Evolutionary conservation across 2,888 invertebrate species (phyloP).

Genomic region (Allolobophora icterica): DNA sequence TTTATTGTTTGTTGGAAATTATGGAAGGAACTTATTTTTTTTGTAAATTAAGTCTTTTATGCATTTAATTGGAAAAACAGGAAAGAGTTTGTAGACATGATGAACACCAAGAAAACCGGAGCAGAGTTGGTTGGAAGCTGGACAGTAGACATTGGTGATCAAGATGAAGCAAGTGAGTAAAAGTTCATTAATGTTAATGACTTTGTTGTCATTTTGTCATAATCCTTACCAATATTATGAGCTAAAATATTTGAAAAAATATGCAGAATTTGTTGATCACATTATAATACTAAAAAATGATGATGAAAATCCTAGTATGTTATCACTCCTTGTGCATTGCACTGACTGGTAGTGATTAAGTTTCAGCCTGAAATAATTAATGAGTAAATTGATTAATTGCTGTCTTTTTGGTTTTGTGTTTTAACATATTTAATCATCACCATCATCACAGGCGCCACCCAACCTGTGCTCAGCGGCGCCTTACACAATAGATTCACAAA

Average conservation of each 20-base stretch:
- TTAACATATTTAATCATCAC: too few species aligned
- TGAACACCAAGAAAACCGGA: slow-evolving; percentile 73
- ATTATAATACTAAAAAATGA: neutral
- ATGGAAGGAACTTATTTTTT: neutral
- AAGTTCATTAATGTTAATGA: neutral
- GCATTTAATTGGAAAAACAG: slow-evolving; percentile 51
- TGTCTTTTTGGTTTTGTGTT: neutral
- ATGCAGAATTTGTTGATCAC: neutral
- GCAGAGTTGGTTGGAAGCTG: slow-evolving; percentile 80
- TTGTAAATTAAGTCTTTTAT: neutral
- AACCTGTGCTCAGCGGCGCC: too few species aligned
- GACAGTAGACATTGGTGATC: slow-evolving; percentile 93
- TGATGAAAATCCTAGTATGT: neutral
- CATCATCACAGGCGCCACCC: too few species aligned
- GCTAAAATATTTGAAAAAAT: neutral
- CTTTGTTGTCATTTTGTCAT: neutral
- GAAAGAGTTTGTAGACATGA: slow-evolving; percentile 70
- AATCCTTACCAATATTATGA: neutral
- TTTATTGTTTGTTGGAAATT: neutral
- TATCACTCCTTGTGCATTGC: neutral
- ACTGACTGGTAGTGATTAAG: neutral
- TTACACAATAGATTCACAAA: too few species aligned
- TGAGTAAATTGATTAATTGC: neutral
- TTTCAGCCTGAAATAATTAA: neutral
- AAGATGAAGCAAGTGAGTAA: slow-evolving; percentile 79